Evolutionary conservation across 2,888 invertebrate species (phyloP), one percentile per base, ranked within the genome.

Genomic region (Orchestes rusci): DNA sequence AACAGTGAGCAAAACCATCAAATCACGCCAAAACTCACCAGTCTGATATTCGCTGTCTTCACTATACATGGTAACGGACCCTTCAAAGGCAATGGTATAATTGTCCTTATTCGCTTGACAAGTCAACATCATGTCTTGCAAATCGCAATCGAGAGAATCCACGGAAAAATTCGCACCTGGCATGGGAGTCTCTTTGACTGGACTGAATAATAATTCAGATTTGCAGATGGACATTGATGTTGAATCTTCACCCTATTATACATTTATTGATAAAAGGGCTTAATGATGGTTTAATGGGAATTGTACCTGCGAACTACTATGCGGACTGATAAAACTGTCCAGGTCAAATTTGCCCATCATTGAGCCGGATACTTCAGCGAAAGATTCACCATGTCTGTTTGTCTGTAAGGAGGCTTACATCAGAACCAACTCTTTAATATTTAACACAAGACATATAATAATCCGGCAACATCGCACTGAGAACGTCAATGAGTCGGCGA

Each of bases 1-100:
- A n/a, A n/a, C n/a, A n/a, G n/a, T n/a, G n/a, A n/a, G n/a, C n/a
- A n/a, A n/a, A n/a, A n/a, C n/a, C n/a, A n/a, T n/a, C n/a, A n/a
- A n/a, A n/a, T n/a, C n/a, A 20, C 7, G 7, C 8, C 13, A 36
- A 32, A 30, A 39, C 4, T 30, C 16, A 47, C 47, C 47, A 43
- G 64, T 66, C 51, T 71, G 71, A 68, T 81, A 83, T 70, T 84
- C 84, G 64, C 84, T 85, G 65, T 84, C 87, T 70, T 89, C 89
- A 40, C 88, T 87, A 68, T 84, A 87, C 73, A 84, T 81, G 54
- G 84, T 82, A 58, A 82, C 75, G 60, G 87, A 87, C 62, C 90
- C 92, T 72, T 92, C 91, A 61, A 93, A 93, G 55, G 92, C 92
- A 62, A 93, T 91, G 53, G 92, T 93, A 67, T 93, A 93, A 72